Evolutionary conservation across 2,113 vertebrate species (phyloP).

Genomic region (Dromaius novaehollandiae): DNA sequence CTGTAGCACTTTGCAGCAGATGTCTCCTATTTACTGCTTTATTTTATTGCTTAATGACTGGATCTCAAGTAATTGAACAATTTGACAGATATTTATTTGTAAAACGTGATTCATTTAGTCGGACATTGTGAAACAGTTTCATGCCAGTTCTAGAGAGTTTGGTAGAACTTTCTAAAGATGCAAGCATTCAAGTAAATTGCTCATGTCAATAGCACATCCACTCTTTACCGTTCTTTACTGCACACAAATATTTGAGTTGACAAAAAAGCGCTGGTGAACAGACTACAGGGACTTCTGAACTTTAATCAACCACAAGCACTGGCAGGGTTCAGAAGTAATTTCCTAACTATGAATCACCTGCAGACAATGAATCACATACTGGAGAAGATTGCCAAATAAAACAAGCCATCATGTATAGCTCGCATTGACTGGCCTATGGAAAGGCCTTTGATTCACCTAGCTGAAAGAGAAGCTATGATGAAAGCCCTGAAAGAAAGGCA

Average conservation of each 20-base stretch:
- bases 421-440: slow-evolving; percentile 73
- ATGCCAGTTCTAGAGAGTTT: slow-evolving; percentile 74
- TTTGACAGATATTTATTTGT: slow-evolving; percentile 88
- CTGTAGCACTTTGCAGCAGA: slow-evolving; percentile 83
- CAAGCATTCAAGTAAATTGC: slow-evolving; percentile 79
- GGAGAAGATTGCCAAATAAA: slow-evolving; percentile 81
- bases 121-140: slow-evolving; percentile 77
- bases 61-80: slow-evolving; percentile 81
- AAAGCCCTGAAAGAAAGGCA: slow-evolving; percentile 72
- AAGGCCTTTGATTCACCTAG: slow-evolving; percentile 75
- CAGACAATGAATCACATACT: slow-evolving; percentile 82
- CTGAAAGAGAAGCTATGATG: slow-evolving; percentile 72
- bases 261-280: slow-evolving; percentile 76
- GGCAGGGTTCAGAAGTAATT: slow-evolving; percentile 83
- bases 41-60: slow-evolving; percentile 86
- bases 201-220: slow-evolving; percentile 76
- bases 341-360: slow-evolving; percentile 86
- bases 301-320: slow-evolving; percentile 82
- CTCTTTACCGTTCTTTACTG: slow-evolving; percentile 75
- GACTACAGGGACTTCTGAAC: slow-evolving; percentile 80
- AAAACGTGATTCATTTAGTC: slow-evolving; percentile 84
- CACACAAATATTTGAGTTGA: slow-evolving; percentile 78
- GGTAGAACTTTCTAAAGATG: slow-evolving; percentile 77
- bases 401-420: slow-evolving; percentile 80
- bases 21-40: slow-evolving; percentile 86